phyloP scores from a whole-genome alignment of 2,797 vertebrate genomes.

The Gymnothorax javanicus region DNA sequence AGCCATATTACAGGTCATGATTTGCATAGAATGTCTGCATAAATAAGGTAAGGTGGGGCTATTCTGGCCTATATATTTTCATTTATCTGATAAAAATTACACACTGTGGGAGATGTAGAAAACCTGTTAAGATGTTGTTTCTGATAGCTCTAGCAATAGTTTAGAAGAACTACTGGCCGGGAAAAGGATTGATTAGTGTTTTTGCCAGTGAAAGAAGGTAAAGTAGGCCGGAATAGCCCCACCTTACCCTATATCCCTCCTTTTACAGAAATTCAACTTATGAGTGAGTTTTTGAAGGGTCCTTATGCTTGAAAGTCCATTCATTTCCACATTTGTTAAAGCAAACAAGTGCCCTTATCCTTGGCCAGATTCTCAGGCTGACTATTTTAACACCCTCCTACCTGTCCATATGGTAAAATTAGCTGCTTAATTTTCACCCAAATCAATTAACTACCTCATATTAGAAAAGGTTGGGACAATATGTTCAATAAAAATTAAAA shows the following conservation, averaged over 20 bases:
- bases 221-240: too few relatives aligned
- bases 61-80: too few relatives aligned
- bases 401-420: not conserved
- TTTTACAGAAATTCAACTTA: not conserved
- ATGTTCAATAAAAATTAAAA: too few relatives aligned
- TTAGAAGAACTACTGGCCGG: too few relatives aligned
- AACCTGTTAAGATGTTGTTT: too few relatives aligned
- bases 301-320: not conserved
- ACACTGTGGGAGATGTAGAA: too few relatives aligned
- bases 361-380: not conserved
- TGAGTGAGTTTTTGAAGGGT: not conserved
- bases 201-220: too few relatives aligned
- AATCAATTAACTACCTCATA: not conserved
- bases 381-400: not conserved
- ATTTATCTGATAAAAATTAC: too few relatives aligned
- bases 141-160: too few relatives aligned
- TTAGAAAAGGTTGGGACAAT: too few relatives aligned
- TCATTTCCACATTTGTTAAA: not conserved
- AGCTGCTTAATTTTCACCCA: not conserved
- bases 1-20: not conserved
- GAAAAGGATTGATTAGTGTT: too few relatives aligned
- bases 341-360: not conserved
- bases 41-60: not conserved
- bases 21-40: conserved; percentile 2
- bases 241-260: not conserved